These are phyloP conservation scores for Platycnemis pennipes DNA, from an alignment of 2,888 invertebrate genomes.

Conservation along the genomic window DNA sequence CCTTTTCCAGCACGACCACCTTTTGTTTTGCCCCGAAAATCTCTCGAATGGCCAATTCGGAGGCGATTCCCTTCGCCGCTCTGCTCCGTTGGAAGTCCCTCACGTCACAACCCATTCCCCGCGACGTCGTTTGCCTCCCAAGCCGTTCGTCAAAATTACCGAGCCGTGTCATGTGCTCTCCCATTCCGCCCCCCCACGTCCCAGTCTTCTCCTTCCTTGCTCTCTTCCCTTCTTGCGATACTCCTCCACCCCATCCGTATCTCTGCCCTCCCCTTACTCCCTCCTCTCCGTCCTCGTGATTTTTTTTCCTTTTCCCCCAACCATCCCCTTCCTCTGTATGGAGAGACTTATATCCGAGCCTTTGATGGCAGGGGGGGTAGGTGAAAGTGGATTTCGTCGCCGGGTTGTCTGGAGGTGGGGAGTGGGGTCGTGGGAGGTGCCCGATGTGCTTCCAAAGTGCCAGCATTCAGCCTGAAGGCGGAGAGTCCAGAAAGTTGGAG, in stretches of 20 bases:
- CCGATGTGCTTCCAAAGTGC: conserved; percentile 3
- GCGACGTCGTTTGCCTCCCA: conserved; percentile 9
- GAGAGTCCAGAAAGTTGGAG: conserved; percentile 29
- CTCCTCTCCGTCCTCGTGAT: not conserved
- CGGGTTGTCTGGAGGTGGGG: conserved; percentile 27
- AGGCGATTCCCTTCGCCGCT: not conserved
- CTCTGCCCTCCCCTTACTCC: not conserved
- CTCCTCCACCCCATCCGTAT: not conserved
- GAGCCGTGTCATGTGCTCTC: conserved; percentile 23
- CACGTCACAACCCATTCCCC: conserved; percentile 23
- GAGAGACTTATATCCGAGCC: conserved; percentile 1
- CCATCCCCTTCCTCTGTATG: not conserved
- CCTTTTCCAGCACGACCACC: not conserved
- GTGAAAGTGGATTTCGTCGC: conserved; percentile 60
- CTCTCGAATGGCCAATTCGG: not conserved
- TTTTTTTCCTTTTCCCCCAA: not conserved
- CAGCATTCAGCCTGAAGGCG: conserved; percentile 4
- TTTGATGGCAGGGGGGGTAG: conserved; percentile 39
- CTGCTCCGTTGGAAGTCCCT: not conserved
- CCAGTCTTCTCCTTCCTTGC: not conserved
- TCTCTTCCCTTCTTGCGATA: not conserved
- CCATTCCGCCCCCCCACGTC: not conserved
- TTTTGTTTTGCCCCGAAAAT: not conserved
- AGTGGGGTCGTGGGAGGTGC: not conserved
- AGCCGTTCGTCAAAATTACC: conserved; percentile 56